A percentile compares a stretch with the other conserved stretches of the same genome.
Conservation (phyloP, 2,888 invertebrate genomes). For the Oscheius sp. region DNA sequence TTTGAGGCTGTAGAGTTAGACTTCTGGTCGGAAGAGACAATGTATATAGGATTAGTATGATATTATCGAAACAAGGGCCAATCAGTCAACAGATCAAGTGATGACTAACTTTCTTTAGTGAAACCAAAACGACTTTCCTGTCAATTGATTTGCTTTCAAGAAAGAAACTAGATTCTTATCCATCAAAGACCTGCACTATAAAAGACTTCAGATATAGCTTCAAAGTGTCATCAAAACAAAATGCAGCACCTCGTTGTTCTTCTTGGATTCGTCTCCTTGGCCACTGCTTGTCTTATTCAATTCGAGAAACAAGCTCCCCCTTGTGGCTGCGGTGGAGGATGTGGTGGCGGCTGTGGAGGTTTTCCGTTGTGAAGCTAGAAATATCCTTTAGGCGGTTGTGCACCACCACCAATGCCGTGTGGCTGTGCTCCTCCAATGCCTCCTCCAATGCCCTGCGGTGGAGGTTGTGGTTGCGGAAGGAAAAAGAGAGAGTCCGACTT, state of each 20-base stretch:
- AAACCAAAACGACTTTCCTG: too few relatives aligned
- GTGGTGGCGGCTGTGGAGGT: neutral
- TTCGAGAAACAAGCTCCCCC: neutral
- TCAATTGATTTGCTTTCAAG: too few relatives aligned
- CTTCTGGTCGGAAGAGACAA: too few relatives aligned
- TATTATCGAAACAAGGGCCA: too few relatives aligned
- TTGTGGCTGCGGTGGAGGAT: neutral
- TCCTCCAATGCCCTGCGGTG: neutral
- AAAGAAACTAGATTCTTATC: too few relatives aligned
- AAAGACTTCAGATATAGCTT: too few relatives aligned
- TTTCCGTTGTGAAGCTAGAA: neutral
- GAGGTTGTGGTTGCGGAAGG: constrained; percentile 29
- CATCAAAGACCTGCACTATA: too few relatives aligned
- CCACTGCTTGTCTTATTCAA: neutral
- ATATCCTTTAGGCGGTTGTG: neutral
- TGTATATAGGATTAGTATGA: too few relatives aligned
- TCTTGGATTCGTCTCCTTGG: neutral
- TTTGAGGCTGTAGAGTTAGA: too few relatives aligned
- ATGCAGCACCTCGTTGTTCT: neutral
- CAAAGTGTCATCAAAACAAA: too few relatives aligned
- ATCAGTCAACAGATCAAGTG: too few relatives aligned
- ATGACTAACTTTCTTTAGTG: too few relatives aligned
- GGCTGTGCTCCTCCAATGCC: neutral
- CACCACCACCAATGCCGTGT: neutral
- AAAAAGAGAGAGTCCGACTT: constrained; percentile 50